Percentiles rank a stretch among this genome's conserved stretches.
Evolutionary conservation across 2,888 invertebrate genomes (phyloP).

Genomic region (Drosophila fulvimacula): DNA sequence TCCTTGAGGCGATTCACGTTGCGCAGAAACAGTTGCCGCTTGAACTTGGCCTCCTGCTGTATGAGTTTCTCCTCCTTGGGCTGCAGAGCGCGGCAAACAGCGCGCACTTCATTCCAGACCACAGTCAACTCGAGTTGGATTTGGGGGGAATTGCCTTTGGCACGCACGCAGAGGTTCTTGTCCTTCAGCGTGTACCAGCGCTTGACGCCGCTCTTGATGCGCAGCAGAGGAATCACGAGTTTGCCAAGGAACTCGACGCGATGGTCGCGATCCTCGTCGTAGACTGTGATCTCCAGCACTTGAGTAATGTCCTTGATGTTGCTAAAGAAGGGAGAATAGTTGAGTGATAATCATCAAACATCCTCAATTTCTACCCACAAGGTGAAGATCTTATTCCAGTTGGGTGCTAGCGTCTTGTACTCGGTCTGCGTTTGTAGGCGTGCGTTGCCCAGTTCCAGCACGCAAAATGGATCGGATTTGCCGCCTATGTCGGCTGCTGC

Average conservation of each 20-base stretch:
- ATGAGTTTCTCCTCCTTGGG: conserved; percentile 98
- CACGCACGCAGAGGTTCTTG: conserved; percentile 94
- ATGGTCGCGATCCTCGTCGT: conserved; percentile 98
- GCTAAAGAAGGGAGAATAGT: conserved; percentile 85
- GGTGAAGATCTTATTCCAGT: conserved; percentile 99
- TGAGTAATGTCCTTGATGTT: conserved; percentile 98
- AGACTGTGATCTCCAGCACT: conserved; percentile 97
- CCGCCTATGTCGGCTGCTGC: conserved; percentile 98
- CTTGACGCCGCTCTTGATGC: conserved; percentile 95
- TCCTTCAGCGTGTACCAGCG: conserved; percentile 98
- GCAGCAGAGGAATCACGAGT: conserved; percentile 93
- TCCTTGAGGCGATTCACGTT: conserved; percentile 97
- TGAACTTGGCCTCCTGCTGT: conserved; percentile 97
- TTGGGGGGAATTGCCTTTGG: conserved; percentile 96
- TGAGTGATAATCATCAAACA: neutral
- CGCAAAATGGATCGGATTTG: conserved; percentile 99
- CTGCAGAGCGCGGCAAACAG: conserved; percentile 96
- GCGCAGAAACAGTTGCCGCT: conserved; percentile 95
- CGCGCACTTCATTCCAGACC: conserved; percentile 95
- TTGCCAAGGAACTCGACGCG: conserved; percentile 99
- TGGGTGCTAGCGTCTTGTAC: conserved; percentile 97
- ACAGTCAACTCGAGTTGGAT: conserved; percentile 93
- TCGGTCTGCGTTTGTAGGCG: conserved; percentile 99
- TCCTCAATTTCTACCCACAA: conserved; percentile 89
- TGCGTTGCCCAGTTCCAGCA: conserved; percentile 96